Evolutionary conservation across 2,888 invertebrate genomes (phyloP), one percentile per base, ranked within the genome.

Genomic region (Polyploca ridens): DNA sequence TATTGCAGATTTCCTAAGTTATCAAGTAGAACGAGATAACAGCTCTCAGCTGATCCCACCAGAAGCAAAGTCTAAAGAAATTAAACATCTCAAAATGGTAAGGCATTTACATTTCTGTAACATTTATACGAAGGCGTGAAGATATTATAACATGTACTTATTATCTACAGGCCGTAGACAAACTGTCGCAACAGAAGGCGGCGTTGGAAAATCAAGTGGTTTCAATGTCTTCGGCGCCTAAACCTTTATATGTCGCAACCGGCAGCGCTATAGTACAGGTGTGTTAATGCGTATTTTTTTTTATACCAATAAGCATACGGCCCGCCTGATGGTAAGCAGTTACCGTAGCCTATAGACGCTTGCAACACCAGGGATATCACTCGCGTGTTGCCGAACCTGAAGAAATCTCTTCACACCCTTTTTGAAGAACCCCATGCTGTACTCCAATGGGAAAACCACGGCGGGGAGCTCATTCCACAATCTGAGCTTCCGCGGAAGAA

Each of bases 241-340:
- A 81, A 5, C 75, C 85, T 13, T 67, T 86, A 71, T 88, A 83
- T 69, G 89, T 90, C 5, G 90, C 92, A 2, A 90, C 93, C 1
- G 93, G 93, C 70, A 94, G 93, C 75, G 91, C 90, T 41, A 93
- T 94, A 33, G 91, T 94, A 3, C 93, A 93, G 90, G 93, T 90
- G 10, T 8, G 16, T 54, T 54, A 4, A 41, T 41, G n/a, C n/a
- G n/a, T 41, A 3, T 1, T 41, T 41, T 41, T 41, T 41, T 13
- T 41, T 13, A 13, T 1, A 1, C 0, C 11, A 3, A 13, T 11
- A 41, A 11, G n/a, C n/a, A 41, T 41, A 41, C 6, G n/a, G n/a
- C n/a, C n/a, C n/a, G n/a, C n/a, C n/a, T n/a, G n/a, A n/a, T n/a
- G n/a, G n/a, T n/a, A n/a, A n/a, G n/a, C n/a, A n/a, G n/a, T n/a